Evolutionary conservation across 1,140 invertebrate species (phyloP).

Genomic region (Lasaia peninsularis): DNA sequence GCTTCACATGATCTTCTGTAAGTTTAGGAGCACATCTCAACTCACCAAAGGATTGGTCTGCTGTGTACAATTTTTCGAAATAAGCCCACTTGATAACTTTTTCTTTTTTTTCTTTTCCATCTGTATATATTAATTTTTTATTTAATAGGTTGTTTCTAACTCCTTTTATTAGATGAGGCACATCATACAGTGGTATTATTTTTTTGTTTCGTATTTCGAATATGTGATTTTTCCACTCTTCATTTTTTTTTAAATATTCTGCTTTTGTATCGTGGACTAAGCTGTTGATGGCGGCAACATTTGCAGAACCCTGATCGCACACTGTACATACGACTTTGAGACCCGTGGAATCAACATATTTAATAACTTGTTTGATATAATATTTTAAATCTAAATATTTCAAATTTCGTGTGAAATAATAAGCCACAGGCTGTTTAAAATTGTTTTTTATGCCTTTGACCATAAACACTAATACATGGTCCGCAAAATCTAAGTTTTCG

Average conservation of each 20-base stretch:
- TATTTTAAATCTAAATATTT: conserved; percentile 26
- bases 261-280: conserved; percentile 24
- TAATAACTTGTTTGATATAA: conserved; percentile 12
- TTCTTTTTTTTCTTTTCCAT: conserved; percentile 17
- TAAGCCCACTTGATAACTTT: conserved; percentile 31
- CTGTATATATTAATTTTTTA: conserved; percentile 25
- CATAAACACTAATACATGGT: conserved; percentile 29
- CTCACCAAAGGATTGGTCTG: conserved; percentile 20
- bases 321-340: conserved; percentile 22
- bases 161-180: conserved; percentile 35
- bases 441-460: conserved; percentile 24
- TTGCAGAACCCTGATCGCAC: conserved; percentile 30
- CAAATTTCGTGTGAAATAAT: conserved; percentile 26
- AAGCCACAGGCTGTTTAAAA: conserved; percentile 29
- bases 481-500: conserved; percentile 10
- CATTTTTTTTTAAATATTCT: conserved; percentile 14
- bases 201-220: conserved; percentile 17
- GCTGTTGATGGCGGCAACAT: conserved; percentile 29
- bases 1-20: conserved; percentile 31
- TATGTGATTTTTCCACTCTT: conserved; percentile 21
- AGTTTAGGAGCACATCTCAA: conserved; percentile 26
- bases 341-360: conserved; percentile 18
- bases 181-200: conserved; percentile 27
- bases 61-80: conserved; percentile 17
- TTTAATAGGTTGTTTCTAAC: conserved; percentile 33